A percentile compares a stretch with the other conserved stretches of the same genome.
These are phyloP conservation scores for Melierax canorus DNA, from an alignment of 2,113 vertebrate genomes.

Conservation along the genomic window DNA sequence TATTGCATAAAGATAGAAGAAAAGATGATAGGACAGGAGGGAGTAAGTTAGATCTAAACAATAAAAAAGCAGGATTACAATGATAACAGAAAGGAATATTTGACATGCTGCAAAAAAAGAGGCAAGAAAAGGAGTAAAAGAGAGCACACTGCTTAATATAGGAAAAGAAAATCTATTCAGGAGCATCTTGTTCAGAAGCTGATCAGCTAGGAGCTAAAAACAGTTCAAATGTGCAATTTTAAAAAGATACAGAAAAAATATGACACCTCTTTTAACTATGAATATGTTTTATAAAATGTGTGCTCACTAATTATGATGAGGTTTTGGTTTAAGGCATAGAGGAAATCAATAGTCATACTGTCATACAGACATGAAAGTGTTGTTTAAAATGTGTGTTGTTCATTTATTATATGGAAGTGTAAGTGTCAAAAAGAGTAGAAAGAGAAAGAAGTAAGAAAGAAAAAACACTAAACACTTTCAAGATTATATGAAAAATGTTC, in stretches of 20 bases:
- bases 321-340: background rate
- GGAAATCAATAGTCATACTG: background rate
- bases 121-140: background rate
- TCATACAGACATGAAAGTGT: background rate
- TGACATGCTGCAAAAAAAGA: background rate
- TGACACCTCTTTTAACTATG: background rate
- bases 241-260: background rate
- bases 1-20: background rate
- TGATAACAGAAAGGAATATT: background rate
- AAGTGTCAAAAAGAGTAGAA: background rate
- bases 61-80: background rate
- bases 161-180: background rate
- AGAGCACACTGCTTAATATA: background rate
- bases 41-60: background rate
- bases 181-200: background rate
- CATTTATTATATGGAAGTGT: background rate
- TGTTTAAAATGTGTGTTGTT: background rate
- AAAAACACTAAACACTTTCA: background rate
- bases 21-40: background rate
- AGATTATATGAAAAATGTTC: background rate
- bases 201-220: background rate
- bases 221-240: background rate
- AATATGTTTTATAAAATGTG: background rate
- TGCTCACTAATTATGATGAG: background rate
- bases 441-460: background rate